Conservation (phyloP, 2,113 vertebrate species). For the Ceyx margarethae region DNA sequence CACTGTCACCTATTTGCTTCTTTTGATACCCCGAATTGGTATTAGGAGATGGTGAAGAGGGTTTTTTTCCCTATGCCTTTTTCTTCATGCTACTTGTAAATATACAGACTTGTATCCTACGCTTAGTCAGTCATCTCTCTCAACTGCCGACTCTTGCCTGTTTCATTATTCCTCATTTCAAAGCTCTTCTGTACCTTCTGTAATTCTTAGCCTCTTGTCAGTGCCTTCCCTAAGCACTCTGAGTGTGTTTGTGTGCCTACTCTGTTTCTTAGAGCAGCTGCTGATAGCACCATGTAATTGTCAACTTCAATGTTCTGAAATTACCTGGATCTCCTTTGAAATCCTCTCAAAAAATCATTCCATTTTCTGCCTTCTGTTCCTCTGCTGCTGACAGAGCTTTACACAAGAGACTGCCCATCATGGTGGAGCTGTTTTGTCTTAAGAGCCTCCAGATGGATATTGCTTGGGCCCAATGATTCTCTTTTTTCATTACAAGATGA, state of each 20-base stretch:
- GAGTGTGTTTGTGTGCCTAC: not conserved
- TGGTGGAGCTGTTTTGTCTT: not conserved
- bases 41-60: not conserved
- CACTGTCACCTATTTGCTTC: not conserved
- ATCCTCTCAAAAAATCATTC: not conserved
- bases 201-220: not conserved
- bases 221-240: not conserved
- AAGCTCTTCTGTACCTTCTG: not conserved
- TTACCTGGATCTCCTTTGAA: constrained; percentile 31
- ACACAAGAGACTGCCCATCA: not conserved
- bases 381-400: not conserved
- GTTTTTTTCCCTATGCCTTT: not conserved
- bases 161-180: not conserved
- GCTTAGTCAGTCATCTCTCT: not conserved
- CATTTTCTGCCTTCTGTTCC: constrained; percentile 16
- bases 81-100: not conserved
- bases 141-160: not conserved
- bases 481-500: not conserved
- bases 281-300: not conserved
- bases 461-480: not conserved
- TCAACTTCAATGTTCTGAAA: constrained; percentile 15
- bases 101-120: not conserved
- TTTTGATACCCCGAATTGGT: not conserved
- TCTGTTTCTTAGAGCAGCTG: not conserved
- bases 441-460: not conserved